phyloP scores from a whole-genome alignment of 2,888 invertebrate species.

The Prosapia bicincta region DNA sequence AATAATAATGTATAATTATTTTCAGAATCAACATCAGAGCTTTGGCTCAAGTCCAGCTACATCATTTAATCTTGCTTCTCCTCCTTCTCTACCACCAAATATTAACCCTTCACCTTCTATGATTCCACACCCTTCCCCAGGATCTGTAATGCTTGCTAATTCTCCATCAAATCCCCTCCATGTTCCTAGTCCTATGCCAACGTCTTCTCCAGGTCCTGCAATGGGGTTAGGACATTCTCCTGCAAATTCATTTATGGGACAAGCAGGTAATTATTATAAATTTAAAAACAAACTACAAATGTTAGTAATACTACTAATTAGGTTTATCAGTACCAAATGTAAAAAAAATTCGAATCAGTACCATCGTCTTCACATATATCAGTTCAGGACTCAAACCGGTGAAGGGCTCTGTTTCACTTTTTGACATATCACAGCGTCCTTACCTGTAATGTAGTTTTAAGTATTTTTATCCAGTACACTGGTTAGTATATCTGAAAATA shows the following conservation, averaged over 20 bases:
- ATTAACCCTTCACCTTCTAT: slow-evolving; percentile 53
- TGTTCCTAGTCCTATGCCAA: slow-evolving; percentile 58
- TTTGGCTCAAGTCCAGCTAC: slow-evolving; percentile 65
- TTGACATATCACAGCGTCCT: too few relatives aligned
- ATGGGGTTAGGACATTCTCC: slow-evolving; percentile 60
- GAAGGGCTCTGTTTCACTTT: too few relatives aligned
- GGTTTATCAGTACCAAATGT: too few relatives aligned
- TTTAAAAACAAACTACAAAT: too few relatives aligned
- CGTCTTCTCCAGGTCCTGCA: slow-evolving; percentile 57
- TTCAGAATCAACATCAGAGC: slow-evolving; percentile 46
- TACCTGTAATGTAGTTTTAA: too few relatives aligned
- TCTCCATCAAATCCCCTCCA: slow-evolving; percentile 56
- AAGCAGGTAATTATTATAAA: slow-evolving; percentile 56
- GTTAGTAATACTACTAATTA: too few relatives aligned
- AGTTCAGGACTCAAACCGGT: too few relatives aligned
- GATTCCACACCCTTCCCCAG: slow-evolving; percentile 60
- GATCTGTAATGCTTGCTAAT: slow-evolving; percentile 56
- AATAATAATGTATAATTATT: too few relatives aligned
- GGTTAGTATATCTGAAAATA: too few relatives aligned
- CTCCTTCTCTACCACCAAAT: slow-evolving; percentile 58
- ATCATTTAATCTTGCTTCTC: slow-evolving; percentile 63
- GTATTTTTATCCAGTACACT: too few relatives aligned
- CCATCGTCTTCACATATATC: too few relatives aligned
- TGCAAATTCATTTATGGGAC: slow-evolving; percentile 59
- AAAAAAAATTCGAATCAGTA: too few relatives aligned